These are phyloP conservation scores for Sebastes fasciatus DNA, from an alignment of 2,113 vertebrate species.

Conservation along the genomic window DNA sequence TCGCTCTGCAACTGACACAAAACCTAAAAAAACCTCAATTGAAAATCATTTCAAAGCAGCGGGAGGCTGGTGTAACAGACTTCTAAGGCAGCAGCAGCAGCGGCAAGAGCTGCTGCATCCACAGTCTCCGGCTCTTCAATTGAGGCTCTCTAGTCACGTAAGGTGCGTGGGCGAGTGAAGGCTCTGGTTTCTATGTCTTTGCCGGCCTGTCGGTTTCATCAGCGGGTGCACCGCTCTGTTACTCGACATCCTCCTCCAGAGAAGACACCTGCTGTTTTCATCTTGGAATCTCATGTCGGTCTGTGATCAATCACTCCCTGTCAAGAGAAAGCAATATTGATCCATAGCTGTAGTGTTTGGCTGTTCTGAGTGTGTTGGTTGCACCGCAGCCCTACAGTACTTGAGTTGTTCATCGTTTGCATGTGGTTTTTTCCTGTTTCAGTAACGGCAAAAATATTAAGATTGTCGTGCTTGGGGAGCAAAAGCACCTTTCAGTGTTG, in stretches of 20 bases:
- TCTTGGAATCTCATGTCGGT: slow-evolving; percentile 73
- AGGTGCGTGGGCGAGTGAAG: slow-evolving; percentile 74
- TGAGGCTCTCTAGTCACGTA: slow-evolving; percentile 74
- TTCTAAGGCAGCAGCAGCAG: slow-evolving; percentile 59
- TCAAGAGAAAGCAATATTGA: slow-evolving; percentile 77
- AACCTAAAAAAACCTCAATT: slow-evolving; percentile 26
- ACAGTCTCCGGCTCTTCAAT: slow-evolving; percentile 62
- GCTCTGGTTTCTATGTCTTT: slow-evolving; percentile 70
- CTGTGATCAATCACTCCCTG: slow-evolving; percentile 79
- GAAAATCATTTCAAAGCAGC: slow-evolving; percentile 65
- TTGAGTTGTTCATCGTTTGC: slow-evolving; percentile 41
- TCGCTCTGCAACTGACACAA: slow-evolving; percentile 36
- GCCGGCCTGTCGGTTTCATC: slow-evolving; percentile 77
- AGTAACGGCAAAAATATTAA: slow-evolving; percentile 27
- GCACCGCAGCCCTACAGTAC: slow-evolving; percentile 33
- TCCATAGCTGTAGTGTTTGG: slow-evolving; percentile 53
- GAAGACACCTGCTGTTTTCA: slow-evolving; percentile 79
- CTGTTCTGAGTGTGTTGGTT: slow-evolving; percentile 43
- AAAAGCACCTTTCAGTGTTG: slow-evolving; percentile 11
- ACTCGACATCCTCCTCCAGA: slow-evolving; percentile 78
- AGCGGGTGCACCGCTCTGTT: slow-evolving; percentile 70
- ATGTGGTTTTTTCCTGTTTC: slow-evolving; percentile 42
- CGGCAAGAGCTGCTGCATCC: slow-evolving; percentile 59
- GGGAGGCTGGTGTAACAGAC: slow-evolving; percentile 57
- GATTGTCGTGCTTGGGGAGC: background rate